Conservation (phyloP, 2,888 invertebrate species). For the Iphiclides podalirius region DNA sequence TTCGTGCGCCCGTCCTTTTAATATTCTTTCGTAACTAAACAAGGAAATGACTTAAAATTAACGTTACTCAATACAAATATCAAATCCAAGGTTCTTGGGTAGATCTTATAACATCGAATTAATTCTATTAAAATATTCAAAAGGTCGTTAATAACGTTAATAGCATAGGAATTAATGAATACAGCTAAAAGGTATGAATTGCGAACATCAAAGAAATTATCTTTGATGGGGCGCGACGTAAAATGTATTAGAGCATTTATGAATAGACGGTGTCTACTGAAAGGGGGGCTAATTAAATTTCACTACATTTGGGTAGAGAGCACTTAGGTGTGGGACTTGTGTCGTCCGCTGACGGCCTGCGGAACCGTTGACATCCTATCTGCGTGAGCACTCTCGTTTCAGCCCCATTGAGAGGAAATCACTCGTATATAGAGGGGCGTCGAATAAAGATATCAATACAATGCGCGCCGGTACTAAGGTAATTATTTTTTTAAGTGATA, state of each 20-base stretch:
- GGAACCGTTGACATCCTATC: conserved; percentile 66
- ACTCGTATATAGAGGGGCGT: conserved; percentile 34
- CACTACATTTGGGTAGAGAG: conserved; percentile 49
- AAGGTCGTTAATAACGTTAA: background rate
- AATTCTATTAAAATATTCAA: background rate
- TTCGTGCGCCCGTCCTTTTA: background rate
- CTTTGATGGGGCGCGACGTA: too few relatives aligned
- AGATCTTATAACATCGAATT: background rate
- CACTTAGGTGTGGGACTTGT: conserved; percentile 39
- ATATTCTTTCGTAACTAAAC: too few relatives aligned
- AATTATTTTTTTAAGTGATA: background rate
- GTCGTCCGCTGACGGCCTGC: conserved; percentile 35
- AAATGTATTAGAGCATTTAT: conserved; percentile 11
- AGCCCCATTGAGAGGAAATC: conserved; percentile 57
- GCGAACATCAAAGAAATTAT: background rate
- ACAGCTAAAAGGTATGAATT: conserved; percentile 18
- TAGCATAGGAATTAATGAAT: background rate
- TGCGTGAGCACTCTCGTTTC: conserved; percentile 59
- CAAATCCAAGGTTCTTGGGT: background rate
- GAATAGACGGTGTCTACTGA: conserved; percentile 37
- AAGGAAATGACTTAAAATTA: background rate
- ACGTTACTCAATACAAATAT: background rate
- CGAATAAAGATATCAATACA: conserved; percentile 24
- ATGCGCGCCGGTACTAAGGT: background rate
- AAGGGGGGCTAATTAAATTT: conserved; percentile 58